Evolutionary conservation across 2,113 vertebrate species (phyloP).

Genomic region (Podocnemis expansa): DNA sequence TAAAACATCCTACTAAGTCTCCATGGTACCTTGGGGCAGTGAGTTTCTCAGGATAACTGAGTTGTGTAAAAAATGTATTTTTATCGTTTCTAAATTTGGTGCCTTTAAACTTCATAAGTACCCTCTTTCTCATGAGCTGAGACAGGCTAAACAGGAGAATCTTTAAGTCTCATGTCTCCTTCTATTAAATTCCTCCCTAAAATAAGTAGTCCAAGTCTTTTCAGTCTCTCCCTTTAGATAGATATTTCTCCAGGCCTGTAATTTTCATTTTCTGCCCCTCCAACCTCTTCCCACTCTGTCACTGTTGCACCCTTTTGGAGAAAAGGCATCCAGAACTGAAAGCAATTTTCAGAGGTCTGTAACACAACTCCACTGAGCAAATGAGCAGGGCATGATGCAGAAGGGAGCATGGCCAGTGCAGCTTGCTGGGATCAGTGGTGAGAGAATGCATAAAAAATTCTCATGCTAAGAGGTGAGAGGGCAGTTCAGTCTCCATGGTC

Average conservation of each 20-base stretch:
- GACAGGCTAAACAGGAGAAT: neutral
- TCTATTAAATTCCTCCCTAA: neutral
- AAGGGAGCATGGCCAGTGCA: neutral
- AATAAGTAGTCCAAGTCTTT: neutral
- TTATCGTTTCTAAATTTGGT: neutral
- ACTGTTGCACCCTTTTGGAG: neutral
- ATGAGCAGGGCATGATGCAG: neutral
- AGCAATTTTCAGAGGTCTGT: neutral
- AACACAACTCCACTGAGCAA: neutral
- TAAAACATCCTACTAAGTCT: neutral
- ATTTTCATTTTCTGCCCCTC: neutral
- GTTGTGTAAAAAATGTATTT: neutral
- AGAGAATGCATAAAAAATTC: neutral
- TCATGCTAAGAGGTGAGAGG: neutral
- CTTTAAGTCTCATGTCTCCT: accelerated
- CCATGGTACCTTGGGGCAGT: neutral
- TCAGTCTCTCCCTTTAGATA: neutral
- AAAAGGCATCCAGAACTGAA: neutral
- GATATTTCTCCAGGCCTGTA: neutral
- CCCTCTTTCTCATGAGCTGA: neutral
- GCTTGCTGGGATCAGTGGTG: neutral
- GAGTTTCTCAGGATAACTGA: neutral
- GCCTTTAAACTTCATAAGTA: neutral
- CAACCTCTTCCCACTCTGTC: accelerated
- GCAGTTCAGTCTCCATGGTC: neutral